Conservation (phyloP, 2,113 vertebrate genomes). For the Dinomys branickii region DNA sequence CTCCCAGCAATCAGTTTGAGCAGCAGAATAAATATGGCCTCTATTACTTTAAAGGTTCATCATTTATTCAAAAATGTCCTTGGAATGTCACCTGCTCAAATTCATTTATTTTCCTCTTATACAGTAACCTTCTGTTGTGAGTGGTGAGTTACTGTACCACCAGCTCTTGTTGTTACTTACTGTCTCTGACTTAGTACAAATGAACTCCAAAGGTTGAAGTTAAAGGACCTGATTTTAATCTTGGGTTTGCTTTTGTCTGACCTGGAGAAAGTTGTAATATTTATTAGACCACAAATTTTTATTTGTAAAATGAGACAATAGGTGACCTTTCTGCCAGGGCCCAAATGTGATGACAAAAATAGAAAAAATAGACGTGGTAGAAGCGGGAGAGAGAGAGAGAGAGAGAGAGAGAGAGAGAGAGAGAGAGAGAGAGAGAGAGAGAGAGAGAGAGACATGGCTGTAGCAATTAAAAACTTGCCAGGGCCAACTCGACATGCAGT, state of each 20-base stretch:
- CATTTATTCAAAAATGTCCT: constrained; percentile 80
- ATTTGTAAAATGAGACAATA: not conserved
- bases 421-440: not conserved
- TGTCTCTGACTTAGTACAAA: not conserved
- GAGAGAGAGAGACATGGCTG: too few relatives aligned
- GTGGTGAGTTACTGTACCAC: not conserved
- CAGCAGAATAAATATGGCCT: constrained; percentile 81
- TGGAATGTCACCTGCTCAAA: constrained; percentile 75
- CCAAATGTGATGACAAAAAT: not conserved
- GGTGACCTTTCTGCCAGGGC: not conserved
- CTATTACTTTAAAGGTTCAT: constrained; percentile 81
- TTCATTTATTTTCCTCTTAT: constrained; percentile 63
- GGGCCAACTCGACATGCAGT: not conserved
- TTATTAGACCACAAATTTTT: not conserved
- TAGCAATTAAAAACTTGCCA: not conserved
- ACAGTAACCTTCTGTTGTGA: not conserved
- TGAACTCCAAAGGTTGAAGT: not conserved
- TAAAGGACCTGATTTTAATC: not conserved
- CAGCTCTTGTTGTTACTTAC: not conserved
- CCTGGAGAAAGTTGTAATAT: not conserved
- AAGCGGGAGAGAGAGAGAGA: not conserved
- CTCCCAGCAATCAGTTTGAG: constrained; percentile 79
- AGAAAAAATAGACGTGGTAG: not conserved
- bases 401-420: not conserved
- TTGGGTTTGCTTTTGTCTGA: constrained; percentile 25